A percentile compares a stretch with the other conserved stretches of the same genome.
These are phyloP conservation scores for Euproctis similis DNA, from an alignment of 2,888 invertebrate genomes.

Conservation along the genomic window DNA sequence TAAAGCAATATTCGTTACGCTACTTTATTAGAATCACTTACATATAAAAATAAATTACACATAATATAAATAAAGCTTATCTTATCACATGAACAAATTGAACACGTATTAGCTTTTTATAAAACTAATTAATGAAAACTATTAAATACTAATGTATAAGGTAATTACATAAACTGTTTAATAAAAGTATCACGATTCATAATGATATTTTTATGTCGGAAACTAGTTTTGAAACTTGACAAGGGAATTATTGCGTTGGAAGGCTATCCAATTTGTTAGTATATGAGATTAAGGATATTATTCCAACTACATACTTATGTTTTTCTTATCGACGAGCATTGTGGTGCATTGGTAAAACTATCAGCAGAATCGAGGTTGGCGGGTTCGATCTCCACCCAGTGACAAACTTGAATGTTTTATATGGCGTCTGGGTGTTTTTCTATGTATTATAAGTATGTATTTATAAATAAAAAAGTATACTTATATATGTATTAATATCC, in stretches of 20 bases:
- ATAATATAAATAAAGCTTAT: conserved; percentile 22
- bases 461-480: too few species aligned
- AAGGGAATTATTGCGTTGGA: conserved; percentile 5
- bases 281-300: conserved; percentile 21
- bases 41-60: conserved; percentile 13
- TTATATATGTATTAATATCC: too few species aligned
- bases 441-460: too few species aligned
- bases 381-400: too few species aligned
- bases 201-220: conserved; percentile 11
- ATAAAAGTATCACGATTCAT: conserved; percentile 23
- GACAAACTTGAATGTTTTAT: too few species aligned
- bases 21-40: conserved; percentile 1
- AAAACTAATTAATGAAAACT: conserved; percentile 26
- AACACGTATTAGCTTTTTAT: conserved; percentile 27
- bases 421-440: too few species aligned
- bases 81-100: conserved; percentile 19
- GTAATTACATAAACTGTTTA: conserved; percentile 37
- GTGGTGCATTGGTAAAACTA: too few species aligned
- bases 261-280: conserved; percentile 28
- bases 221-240: conserved; percentile 21
- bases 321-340: too few species aligned
- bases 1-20: conserved; percentile 1
- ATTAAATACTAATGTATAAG: conserved; percentile 39
- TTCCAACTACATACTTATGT: conserved; percentile 30
- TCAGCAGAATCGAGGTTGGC: too few species aligned